These are phyloP conservation scores for Dioctria linearis DNA, from an alignment of 2,888 invertebrate species.

Conservation along the genomic window DNA sequence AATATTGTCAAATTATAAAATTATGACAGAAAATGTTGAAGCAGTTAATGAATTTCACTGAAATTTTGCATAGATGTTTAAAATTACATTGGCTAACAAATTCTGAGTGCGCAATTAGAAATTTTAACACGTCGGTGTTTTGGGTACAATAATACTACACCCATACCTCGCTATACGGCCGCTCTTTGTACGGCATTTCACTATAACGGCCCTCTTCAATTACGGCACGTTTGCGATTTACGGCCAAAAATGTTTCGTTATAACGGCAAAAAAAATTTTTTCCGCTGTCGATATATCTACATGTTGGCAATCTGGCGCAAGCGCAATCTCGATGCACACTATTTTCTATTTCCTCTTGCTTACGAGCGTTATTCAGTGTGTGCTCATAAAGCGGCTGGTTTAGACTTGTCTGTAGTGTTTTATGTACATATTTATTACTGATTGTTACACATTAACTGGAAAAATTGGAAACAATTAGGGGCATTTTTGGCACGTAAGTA, in stretches of 20 bases:
- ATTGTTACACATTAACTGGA: slow-evolving; percentile 61
- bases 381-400: slow-evolving; percentile 57
- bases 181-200: no score
- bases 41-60: no score
- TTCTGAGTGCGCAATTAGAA: no score
- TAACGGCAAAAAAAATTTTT: slow-evolving; percentile 53
- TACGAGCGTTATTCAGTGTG: slow-evolving; percentile 57
- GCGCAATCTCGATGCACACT: slow-evolving; percentile 24
- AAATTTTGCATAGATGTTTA: no score
- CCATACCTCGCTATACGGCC: no score
- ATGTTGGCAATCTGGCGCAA: slow-evolving; percentile 49
- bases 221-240: no score
- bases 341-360: slow-evolving; percentile 18
- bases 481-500: slow-evolving; percentile 60
- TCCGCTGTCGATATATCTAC: slow-evolving; percentile 47
- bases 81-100: no score
- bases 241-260: slow-evolving; percentile 48
- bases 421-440: slow-evolving; percentile 61
- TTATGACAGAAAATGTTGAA: no score
- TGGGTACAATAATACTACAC: no score
- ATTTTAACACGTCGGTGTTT: no score
- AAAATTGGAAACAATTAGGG: slow-evolving; percentile 61
- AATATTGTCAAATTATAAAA: no score
- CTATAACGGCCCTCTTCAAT: no score
- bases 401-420: slow-evolving; percentile 60